Evolutionary conservation across 2,797 vertebrate genomes (phyloP), one percentile per base, ranked within the genome.

Genomic region (Bryconaethiops microstoma): DNA sequence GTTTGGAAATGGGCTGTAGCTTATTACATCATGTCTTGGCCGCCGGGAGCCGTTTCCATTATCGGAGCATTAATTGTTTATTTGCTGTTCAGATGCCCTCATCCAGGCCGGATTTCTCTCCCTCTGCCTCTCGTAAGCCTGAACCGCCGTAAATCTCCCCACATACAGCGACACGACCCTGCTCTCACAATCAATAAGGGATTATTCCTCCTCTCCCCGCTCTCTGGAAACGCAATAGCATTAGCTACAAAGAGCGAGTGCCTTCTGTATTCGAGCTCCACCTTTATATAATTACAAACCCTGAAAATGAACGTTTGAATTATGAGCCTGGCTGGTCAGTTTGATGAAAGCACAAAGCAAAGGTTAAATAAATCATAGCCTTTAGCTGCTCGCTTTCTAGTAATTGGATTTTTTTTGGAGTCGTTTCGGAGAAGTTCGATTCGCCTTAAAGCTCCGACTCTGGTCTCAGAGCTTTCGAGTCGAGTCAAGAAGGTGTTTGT

Each of bases 131-230:
- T 86, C 82, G 77, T 80, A 65, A 82, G 77, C 74, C 79, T 48
- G 9, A 71, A 21, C 48, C 63, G 19, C 29, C 63, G 59, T 86
- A 84, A 82, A 86, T 84, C 80, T 86, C 60, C 71, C 60, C 40
- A 0, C 72, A 73, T 25, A 74, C 73, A 69, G 39, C 64, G 10
- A 45, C 39, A 73, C 50, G 4, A 50, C 65, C 73, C 68, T 54
- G 83, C 80, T 76, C 65, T 65, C 55, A 70, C 75, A 78, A 82
- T 86, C 85, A 81, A 82, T 86, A 84, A 63, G 65, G 60, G 55
- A 78, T 84, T 73, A 86, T 70, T 82, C 78, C 42, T 68, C 71
- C 14, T n/a, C 62, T 57, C 59, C 76, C 55, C 77, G 67, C 67
- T 25, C 54, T 57, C 59, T 67, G 80, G 78, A 74, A 84, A 84